Percentiles rank a stretch among this genome's conserved stretches.
These are phyloP conservation scores for Polietes domitor DNA, from an alignment of 2,888 invertebrate genomes.

Conservation along the genomic window DNA sequence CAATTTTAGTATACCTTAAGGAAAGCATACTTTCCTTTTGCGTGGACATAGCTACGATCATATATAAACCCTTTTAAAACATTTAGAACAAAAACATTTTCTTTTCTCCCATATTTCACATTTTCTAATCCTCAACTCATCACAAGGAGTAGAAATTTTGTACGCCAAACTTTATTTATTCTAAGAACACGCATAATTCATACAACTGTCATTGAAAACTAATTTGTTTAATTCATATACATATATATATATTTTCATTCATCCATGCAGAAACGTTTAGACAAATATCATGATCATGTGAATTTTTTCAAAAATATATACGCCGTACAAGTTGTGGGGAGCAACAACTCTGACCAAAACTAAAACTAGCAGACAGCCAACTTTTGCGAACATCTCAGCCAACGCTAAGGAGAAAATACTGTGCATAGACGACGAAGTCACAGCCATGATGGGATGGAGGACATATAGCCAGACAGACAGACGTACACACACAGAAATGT, in stretches of 20 bases:
- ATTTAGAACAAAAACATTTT: too few relatives aligned
- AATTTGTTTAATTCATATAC: conserved; percentile 63
- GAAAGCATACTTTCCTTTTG: too few relatives aligned
- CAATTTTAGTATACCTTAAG: too few relatives aligned
- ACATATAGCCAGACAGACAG: conserved; percentile 52
- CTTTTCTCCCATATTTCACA: too few relatives aligned
- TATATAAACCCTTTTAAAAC: too few relatives aligned
- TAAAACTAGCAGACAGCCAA: conserved; percentile 62
- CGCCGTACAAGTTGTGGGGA: conserved; percentile 1
- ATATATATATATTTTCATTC: conserved; percentile 47
- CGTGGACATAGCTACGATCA: too few relatives aligned
- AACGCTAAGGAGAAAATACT: conserved; percentile 24
- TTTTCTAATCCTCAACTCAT: too few relatives aligned
- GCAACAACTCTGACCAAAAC: conserved; percentile 47
- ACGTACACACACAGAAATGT: conserved; percentile 18
- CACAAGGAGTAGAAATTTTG: too few relatives aligned
- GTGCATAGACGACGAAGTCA: conserved; percentile 19
- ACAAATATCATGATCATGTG: conserved; percentile 60
- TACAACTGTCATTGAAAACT: conserved; percentile 67
- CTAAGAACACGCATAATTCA: conserved; percentile 59
- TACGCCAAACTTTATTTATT: conserved; percentile 7
- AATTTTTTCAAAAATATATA: conserved; percentile 33
- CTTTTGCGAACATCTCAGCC: conserved; percentile 61
- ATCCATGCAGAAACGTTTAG: conserved; percentile 31
- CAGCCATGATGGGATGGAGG: conserved; percentile 41